Conservation (phyloP, 64 coral and sea anemone species). For the Stylophora pistillata region DNA sequence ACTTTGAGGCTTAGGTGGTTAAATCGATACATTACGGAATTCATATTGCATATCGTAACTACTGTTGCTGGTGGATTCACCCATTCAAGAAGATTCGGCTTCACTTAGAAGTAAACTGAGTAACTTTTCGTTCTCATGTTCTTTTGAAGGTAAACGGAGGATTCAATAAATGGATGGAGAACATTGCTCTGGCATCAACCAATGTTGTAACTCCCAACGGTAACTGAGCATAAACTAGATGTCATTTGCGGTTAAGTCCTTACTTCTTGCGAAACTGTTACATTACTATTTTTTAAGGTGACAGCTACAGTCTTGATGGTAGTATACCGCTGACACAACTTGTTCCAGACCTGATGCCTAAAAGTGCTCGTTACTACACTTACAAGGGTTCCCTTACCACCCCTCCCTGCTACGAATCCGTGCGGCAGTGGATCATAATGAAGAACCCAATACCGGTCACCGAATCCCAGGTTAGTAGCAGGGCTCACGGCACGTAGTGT, state of each 20-base stretch:
- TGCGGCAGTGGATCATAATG: conserved; percentile 77
- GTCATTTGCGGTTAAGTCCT: background rate
- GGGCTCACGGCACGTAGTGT: background rate
- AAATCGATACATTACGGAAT: no score
- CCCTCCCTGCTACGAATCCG: conserved; percentile 81
- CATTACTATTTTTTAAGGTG: background rate
- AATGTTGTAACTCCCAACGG: background rate
- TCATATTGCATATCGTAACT: no score
- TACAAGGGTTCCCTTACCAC: conserved; percentile 82
- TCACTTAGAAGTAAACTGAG: no score
- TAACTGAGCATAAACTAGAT: background rate
- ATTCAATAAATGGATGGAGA: conserved; percentile 22
- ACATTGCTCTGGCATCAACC: background rate
- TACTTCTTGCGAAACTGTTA: background rate
- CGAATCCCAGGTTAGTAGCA: conserved; percentile 40
- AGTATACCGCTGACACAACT: conserved; percentile 38
- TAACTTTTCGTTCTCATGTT: background rate
- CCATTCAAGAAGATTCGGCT: no score
- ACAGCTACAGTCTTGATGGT: background rate
- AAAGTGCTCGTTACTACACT: conserved; percentile 40
- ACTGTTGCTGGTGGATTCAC: no score
- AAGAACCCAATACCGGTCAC: conserved; percentile 16
- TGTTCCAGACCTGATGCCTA: conserved; percentile 14
- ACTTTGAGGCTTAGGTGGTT: no score
- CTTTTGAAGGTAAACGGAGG: background rate